phyloP scores from a whole-genome alignment of 2,888 invertebrate species.

The Tortricodes alternella region DNA sequence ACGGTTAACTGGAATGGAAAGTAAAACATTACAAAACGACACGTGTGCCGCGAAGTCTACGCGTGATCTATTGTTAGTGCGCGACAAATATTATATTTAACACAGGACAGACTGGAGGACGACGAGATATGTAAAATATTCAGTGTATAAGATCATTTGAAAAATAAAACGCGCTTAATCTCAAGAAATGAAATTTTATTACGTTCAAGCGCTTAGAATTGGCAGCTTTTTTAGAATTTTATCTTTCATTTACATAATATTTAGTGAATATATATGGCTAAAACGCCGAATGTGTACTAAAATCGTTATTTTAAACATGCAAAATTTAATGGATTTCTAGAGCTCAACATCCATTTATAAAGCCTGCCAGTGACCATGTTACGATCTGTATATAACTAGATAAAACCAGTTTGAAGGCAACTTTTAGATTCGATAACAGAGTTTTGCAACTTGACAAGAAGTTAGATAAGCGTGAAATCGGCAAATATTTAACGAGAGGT shows the following conservation, averaged over 20 bases:
- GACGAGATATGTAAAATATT: neutral
- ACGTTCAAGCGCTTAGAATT: too few relatives aligned
- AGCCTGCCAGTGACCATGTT: slow-evolving; percentile 6
- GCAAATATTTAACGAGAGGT: neutral
- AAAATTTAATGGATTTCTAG: neutral
- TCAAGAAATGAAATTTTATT: too few relatives aligned
- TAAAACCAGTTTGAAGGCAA: slow-evolving; percentile 33
- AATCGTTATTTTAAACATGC: neutral
- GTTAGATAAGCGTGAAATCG: slow-evolving; percentile 16
- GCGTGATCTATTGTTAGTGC: slow-evolving; percentile 17
- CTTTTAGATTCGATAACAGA: slow-evolving; percentile 20
- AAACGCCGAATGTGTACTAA: too few relatives aligned
- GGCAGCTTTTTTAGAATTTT: too few relatives aligned
- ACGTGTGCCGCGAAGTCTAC: neutral
- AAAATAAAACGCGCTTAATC: too few relatives aligned
- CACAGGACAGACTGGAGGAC: slow-evolving; percentile 16
- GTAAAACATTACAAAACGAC: neutral
- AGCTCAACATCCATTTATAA: neutral
- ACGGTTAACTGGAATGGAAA: slow-evolving; percentile 11
- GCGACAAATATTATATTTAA: slow-evolving; percentile 16
- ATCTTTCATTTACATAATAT: too few relatives aligned
- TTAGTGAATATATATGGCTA: too few relatives aligned
- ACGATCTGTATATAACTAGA: slow-evolving; percentile 32
- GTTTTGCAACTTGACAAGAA: slow-evolving; percentile 17
- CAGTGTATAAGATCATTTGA: neutral